Conservation (phyloP, 1,140 invertebrate species). For the Elysia chlorotica region DNA sequence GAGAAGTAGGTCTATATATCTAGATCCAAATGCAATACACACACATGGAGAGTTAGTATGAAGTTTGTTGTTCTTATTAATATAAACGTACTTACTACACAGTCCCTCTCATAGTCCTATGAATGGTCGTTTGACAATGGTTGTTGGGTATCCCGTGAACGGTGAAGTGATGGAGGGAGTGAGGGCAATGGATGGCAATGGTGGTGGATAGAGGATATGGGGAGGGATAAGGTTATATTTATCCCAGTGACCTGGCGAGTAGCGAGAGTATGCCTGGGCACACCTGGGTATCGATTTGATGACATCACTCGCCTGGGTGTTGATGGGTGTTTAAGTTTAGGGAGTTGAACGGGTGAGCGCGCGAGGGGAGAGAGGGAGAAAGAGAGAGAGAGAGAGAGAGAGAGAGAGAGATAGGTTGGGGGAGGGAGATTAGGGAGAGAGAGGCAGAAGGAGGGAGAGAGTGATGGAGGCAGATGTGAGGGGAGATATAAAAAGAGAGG, state of each 20-base stretch:
- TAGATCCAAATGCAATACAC: too few species aligned
- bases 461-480: not conserved
- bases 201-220: not conserved
- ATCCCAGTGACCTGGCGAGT: not conserved
- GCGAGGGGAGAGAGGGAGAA: not conserved
- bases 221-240: not conserved
- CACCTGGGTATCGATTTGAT: too few species aligned
- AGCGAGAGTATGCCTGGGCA: not conserved
- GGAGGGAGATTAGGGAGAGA: not conserved
- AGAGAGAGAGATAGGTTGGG: conserved; percentile 1
- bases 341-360: not conserved
- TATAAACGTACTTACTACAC: too few species aligned
- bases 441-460: not conserved
- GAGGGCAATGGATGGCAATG: too few species aligned
- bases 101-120: too few species aligned
- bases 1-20: too few species aligned
- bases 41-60: too few species aligned
- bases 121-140: too few species aligned
- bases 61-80: too few species aligned
- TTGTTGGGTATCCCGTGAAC: too few species aligned
- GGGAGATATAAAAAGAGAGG: not conserved
- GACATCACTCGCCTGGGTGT: too few species aligned
- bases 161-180: too few species aligned
- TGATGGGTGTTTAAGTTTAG: not conserved
- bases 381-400: conserved; percentile 8